These are phyloP conservation scores for Thaumatotibia leucotreta DNA, from an alignment of 1,140 invertebrate species.

Conservation along the genomic window DNA sequence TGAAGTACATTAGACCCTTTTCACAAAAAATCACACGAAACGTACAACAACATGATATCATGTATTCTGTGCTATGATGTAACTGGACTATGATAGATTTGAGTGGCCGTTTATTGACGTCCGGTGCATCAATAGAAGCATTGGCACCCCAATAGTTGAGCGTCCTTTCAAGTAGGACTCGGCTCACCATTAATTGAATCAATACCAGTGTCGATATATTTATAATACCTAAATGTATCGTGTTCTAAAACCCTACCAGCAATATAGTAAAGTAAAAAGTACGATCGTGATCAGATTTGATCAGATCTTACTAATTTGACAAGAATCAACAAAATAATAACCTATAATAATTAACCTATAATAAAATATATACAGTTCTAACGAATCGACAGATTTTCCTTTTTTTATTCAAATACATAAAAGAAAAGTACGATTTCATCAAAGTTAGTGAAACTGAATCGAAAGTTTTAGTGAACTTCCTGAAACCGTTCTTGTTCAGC, in stretches of 20 bases:
- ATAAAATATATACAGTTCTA: no score
- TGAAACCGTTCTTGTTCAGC: background rate
- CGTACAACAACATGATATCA: no score
- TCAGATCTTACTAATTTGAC: no score
- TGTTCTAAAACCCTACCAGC: no score
- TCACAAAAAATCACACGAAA: no score
- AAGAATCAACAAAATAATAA: no score
- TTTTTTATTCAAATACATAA: background rate
- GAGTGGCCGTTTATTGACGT: background rate
- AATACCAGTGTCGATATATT: background rate
- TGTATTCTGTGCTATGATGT: background rate
- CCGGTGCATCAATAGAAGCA: background rate
- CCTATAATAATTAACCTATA: no score
- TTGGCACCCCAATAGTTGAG: background rate
- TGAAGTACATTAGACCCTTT: no score
- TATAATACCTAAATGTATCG: background rate
- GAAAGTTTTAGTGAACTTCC: background rate
- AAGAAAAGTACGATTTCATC: background rate
- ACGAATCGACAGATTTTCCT: background rate
- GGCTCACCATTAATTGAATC: background rate
- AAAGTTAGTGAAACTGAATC: background rate
- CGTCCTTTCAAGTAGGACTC: background rate
- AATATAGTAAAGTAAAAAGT: no score
- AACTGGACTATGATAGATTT: background rate
- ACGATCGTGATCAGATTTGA: background rate